Conservation (phyloP, 2,113 vertebrate genomes). For the Lophochroa leadbeateri region DNA sequence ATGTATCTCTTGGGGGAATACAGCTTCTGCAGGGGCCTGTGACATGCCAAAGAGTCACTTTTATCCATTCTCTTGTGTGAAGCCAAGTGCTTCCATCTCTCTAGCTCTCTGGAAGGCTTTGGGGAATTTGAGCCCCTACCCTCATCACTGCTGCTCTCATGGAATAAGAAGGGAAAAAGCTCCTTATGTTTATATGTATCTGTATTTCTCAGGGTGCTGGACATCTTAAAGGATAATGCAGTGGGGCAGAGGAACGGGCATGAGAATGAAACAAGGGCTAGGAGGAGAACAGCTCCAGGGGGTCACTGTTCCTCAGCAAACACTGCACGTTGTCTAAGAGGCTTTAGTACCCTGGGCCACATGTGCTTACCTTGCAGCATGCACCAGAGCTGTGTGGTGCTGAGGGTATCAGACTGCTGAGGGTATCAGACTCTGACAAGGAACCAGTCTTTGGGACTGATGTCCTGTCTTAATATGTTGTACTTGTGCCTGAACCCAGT, state of each 20-base stretch:
- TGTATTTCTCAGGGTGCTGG: background rate
- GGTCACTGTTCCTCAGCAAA: background rate
- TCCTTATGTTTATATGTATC: background rate
- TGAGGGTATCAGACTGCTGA: background rate
- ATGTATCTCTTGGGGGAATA: background rate
- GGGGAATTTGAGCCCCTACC: background rate
- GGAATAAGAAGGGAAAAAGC: background rate
- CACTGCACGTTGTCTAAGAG: background rate
- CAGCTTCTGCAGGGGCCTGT: background rate
- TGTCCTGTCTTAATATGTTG: background rate
- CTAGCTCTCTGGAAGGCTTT: background rate
- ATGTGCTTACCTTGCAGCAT: background rate
- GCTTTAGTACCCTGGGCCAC: background rate
- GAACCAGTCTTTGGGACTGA: background rate
- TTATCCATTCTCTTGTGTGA: background rate
- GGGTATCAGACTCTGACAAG: background rate
- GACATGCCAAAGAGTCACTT: background rate
- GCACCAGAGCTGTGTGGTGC: background rate
- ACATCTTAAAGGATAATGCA: background rate
- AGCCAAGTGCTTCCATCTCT: background rate
- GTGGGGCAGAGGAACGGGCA: background rate
- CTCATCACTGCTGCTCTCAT: background rate
- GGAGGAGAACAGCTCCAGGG: background rate
- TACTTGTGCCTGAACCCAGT: accelerated
- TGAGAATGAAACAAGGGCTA: background rate